Percentiles rank a stretch among this genome's conserved stretches.
phyloP scores from a whole-genome alignment of 2,888 invertebrate species.

The Drosophila diplacantha region DNA sequence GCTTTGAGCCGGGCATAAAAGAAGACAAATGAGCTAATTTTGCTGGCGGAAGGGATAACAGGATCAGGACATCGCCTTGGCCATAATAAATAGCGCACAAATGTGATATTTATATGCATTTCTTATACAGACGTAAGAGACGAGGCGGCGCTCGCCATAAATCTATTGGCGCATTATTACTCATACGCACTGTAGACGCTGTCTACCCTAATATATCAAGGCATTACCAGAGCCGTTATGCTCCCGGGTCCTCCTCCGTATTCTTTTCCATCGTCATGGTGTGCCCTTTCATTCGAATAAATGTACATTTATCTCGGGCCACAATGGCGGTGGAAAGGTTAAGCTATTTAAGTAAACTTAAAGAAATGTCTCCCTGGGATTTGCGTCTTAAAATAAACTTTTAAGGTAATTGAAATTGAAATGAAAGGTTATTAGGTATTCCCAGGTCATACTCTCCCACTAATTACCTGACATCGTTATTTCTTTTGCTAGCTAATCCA shows the following conservation, averaged over 20 bases:
- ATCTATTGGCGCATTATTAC: slow-evolving; percentile 65
- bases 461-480: slow-evolving; percentile 4
- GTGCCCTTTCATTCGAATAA: slow-evolving; percentile 39
- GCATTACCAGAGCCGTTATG: slow-evolving; percentile 50
- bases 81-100: slow-evolving; percentile 61
- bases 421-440: not conserved
- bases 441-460: not conserved
- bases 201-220: slow-evolving; percentile 55
- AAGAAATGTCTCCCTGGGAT: not conserved
- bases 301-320: slow-evolving; percentile 43
- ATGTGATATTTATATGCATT: slow-evolving; percentile 67
- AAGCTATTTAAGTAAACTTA: slow-evolving; percentile 11
- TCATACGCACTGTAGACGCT: slow-evolving; percentile 58
- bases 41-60: slow-evolving; percentile 41
- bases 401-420: not conserved
- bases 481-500: not conserved
- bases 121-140: slow-evolving; percentile 61
- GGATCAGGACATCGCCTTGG: slow-evolving; percentile 33
- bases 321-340: slow-evolving; percentile 7
- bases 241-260: slow-evolving; percentile 9
- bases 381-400: not conserved
- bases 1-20: slow-evolving; percentile 40
- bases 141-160: slow-evolving; percentile 47
- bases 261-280: slow-evolving; percentile 21
- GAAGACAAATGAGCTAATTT: slow-evolving; percentile 71